These are phyloP conservation scores for Girardia tigrina DNA, from an alignment of 2,888 invertebrate genomes.

Conservation along the genomic window DNA sequence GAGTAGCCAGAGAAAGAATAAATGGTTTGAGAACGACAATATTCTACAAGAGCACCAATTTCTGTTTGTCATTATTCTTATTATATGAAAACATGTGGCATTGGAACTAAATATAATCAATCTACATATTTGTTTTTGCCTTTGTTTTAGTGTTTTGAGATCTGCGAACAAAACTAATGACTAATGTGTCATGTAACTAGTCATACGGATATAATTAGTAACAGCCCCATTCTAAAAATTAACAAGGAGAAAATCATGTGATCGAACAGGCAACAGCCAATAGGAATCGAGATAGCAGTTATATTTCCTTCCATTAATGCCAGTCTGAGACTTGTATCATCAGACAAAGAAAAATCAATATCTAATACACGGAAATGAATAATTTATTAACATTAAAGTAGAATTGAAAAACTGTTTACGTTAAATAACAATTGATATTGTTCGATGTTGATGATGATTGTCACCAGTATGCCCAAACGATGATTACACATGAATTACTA, in stretches of 20 bases:
- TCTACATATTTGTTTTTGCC: too few species aligned
- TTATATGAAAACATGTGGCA: too few species aligned
- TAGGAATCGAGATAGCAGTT: not conserved
- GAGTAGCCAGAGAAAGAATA: too few species aligned
- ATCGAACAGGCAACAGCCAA: not conserved
- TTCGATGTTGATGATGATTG: too few species aligned
- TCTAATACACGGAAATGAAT: not conserved
- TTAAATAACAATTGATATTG: not conserved
- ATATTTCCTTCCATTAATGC: not conserved
- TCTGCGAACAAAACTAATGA: slow-evolving; percentile 17
- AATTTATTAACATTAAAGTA: not conserved
- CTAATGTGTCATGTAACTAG: slow-evolving; percentile 21
- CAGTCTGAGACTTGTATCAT: not conserved
- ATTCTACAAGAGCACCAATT: too few species aligned
- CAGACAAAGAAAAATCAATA: slow-evolving; percentile 21
- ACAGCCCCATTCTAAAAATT: not conserved
- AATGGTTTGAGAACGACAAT: too few species aligned
- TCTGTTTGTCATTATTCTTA: too few species aligned
- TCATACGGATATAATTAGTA: not conserved
- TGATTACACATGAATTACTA: not conserved
- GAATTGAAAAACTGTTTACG: not conserved
- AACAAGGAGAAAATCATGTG: slow-evolving; percentile 7
- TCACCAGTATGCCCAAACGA: not conserved
- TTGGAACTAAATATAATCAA: too few species aligned
- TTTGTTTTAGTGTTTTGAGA: slow-evolving; percentile 6